A percentile compares a stretch with the other conserved stretches of the same genome.
Conservation (phyloP, 2,888 invertebrate species). For the Drosophila barbarae region DNA sequence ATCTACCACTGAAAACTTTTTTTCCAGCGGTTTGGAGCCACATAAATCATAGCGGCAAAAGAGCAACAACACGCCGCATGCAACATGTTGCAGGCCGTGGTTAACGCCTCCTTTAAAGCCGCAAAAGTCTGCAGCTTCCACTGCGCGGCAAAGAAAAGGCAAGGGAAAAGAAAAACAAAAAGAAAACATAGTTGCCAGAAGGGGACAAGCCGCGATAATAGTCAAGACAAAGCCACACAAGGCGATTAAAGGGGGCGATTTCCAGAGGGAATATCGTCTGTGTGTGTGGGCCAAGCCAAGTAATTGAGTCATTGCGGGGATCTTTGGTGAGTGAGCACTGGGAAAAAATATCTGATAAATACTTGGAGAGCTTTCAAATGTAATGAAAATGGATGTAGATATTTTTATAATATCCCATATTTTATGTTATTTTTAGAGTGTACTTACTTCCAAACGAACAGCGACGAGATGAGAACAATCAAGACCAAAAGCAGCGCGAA, state of each 20-base stretch:
- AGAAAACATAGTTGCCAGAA: constrained; percentile 39
- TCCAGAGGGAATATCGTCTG: constrained; percentile 2
- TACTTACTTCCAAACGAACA: constrained; percentile 94
- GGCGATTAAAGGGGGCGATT: constrained; percentile 18
- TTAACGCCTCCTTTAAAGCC: constrained; percentile 48
- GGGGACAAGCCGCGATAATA: constrained; percentile 47
- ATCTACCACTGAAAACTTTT: constrained; percentile 26
- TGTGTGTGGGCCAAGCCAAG: constrained; percentile 36
- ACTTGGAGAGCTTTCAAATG: not conserved
- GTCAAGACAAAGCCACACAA: constrained; percentile 47
- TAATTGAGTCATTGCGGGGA: constrained; percentile 65
- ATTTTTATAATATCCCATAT: too few species aligned
- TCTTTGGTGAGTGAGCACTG: constrained; percentile 10
- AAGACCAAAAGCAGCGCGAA: constrained; percentile 89
- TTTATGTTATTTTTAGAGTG: constrained; percentile 1
- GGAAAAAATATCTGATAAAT: not conserved
- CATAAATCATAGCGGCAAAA: constrained; percentile 50
- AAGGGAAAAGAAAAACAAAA: constrained; percentile 1
- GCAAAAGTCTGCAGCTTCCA: constrained; percentile 28
- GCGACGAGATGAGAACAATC: constrained; percentile 88
- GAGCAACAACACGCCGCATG: constrained; percentile 39
- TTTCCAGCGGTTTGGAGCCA: constrained; percentile 32
- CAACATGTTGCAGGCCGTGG: constrained; percentile 52
- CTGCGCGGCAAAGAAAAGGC: constrained; percentile 7
- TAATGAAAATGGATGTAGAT: too few species aligned